Evolutionary conservation across 2,113 vertebrate genomes (phyloP), one percentile per base, ranked within the genome.

Genomic region (Oncorhynchus kisutch): DNA sequence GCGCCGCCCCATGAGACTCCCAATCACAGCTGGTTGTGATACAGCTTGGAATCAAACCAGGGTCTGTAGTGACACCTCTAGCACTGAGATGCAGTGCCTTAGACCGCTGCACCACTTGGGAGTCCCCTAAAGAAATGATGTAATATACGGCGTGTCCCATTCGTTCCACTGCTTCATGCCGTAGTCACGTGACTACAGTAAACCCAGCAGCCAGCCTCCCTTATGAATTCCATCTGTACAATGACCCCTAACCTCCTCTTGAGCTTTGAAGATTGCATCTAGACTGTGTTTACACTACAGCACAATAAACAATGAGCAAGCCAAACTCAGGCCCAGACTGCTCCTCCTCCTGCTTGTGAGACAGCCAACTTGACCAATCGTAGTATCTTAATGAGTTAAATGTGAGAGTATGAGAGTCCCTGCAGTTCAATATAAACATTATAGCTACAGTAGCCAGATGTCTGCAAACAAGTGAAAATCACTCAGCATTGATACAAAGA

Each of bases 241-340:
- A 16, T 71, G 39, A 22, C 24, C 70, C 60, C 25, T n/a, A 22
- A 6, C 76, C 45, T 49, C 25, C 45, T 24, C 12, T 45, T 64
- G 39, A 22, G 39, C 39, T 74, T 25, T 74, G 60, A 72, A 49
- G 62, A 34, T 34, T 7, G 27, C 27, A 31, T 79, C 74, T 57
- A 22, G 57, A 29, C 65, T 70, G 54, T 18, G 70, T 75, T 75
- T 80, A 75, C 45, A 2, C 71, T 73, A 75, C 31, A 31, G 71
- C 75, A 78, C 78, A 80, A 80, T 78, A 80, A 72, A 82, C 84
- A 78, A 81, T 74, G 16, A 62, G 39, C 8, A 24, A 24, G 62
- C 76, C 82, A 71, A 66, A 76, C 45, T 12, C 54, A 13, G n/a
- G 54, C 70, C 57, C 45, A 69, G 49, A 51, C 31, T 69, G 68